phyloP scores from a whole-genome alignment of 2,797 vertebrate species.

The Natrix natrix region DNA sequence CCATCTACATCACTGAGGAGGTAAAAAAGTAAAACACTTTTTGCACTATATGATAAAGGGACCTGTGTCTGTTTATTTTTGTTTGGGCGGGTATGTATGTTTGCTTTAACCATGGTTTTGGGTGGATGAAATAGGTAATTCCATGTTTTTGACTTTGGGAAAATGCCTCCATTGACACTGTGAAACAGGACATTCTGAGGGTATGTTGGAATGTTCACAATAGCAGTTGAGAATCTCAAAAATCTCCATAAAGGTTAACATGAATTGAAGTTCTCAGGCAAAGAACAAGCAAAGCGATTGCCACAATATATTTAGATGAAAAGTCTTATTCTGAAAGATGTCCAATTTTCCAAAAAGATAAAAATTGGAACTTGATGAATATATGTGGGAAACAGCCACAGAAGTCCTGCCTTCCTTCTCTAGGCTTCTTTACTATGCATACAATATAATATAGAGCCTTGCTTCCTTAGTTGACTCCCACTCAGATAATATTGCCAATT shows the following conservation, averaged over 20 bases:
- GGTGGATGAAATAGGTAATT: background rate
- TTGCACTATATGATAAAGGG: background rate
- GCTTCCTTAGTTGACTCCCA: background rate
- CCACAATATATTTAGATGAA: background rate
- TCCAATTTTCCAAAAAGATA: background rate
- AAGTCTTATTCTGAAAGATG: background rate
- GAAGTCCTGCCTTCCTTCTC: background rate
- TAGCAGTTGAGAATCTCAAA: background rate
- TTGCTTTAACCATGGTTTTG: background rate
- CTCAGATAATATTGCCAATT: background rate
- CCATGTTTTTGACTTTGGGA: background rate
- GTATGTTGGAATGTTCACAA: background rate
- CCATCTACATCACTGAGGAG: conserved; percentile 80
- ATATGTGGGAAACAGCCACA: background rate
- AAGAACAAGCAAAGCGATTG: background rate
- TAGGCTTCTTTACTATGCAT: background rate
- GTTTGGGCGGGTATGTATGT: background rate
- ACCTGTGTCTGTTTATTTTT: background rate
- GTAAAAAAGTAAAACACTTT: conserved; percentile 55
- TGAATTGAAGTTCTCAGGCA: background rate
- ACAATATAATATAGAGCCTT: background rate
- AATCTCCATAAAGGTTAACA: background rate
- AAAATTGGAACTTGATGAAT: background rate
- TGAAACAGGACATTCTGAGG: background rate
- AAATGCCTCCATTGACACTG: background rate